phyloP scores from a whole-genome alignment of 2,797 vertebrate species.

The Premnoplex brunnescens region DNA sequence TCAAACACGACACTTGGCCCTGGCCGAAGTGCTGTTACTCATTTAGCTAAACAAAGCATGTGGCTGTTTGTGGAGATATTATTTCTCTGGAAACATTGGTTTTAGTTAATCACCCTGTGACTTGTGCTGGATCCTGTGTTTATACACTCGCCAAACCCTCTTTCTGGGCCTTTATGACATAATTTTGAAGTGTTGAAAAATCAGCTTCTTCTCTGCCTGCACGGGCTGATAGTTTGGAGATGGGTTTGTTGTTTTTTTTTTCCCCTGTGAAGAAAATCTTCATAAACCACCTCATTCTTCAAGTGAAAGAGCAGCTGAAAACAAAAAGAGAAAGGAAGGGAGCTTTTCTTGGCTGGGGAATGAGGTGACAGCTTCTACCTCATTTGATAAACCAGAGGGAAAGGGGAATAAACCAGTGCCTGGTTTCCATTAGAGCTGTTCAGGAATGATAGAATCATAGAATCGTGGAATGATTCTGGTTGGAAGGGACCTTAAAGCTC shows the following conservation, averaged over 20 bases:
- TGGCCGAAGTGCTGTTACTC: background rate
- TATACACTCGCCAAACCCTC: background rate
- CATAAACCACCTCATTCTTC: background rate
- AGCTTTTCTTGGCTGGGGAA: background rate
- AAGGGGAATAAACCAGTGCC: background rate
- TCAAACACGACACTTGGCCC: background rate
- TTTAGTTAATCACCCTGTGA: conserved; percentile 14
- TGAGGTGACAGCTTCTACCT: background rate
- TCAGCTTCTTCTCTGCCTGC: conserved; percentile 2
- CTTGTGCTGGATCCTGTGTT: background rate
- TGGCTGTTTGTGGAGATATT: conserved; percentile 3
- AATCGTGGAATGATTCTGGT: background rate
- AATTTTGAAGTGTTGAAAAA: conserved; percentile 49
- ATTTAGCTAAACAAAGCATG: background rate
- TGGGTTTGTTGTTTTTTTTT: background rate
- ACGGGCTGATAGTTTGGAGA: background rate
- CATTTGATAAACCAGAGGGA: background rate
- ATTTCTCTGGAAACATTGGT: conserved; percentile 16
- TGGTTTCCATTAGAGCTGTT: background rate
- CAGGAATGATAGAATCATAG: background rate
- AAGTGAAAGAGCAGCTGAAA: background rate
- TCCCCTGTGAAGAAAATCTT: background rate
- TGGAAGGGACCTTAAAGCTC: background rate
- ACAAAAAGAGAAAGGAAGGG: background rate
- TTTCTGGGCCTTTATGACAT: background rate